Percentiles rank a stretch among this genome's conserved stretches.
phyloP scores from a whole-genome alignment of 2,888 invertebrate genomes.

The Hyposoter didymator region DNA sequence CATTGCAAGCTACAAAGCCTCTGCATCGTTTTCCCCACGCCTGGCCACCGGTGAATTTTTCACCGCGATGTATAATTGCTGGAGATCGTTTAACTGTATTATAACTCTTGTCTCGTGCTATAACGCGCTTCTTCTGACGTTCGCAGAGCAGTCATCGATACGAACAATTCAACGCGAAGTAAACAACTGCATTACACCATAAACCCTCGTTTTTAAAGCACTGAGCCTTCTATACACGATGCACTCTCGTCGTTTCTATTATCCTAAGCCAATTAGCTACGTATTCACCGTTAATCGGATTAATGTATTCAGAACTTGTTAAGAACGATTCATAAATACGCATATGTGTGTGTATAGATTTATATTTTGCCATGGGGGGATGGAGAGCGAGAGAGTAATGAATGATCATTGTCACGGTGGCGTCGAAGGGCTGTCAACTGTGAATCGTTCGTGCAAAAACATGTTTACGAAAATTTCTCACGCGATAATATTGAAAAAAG shows the following conservation, averaged over 20 bases:
- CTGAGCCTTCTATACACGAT: neutral
- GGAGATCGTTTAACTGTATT: conserved; percentile 63
- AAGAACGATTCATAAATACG: conserved; percentile 27
- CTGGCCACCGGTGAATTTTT: conserved; percentile 31
- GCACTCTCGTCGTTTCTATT: conserved; percentile 43
- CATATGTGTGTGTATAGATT: neutral
- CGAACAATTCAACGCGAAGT: conserved; percentile 54
- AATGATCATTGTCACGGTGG: conserved; percentile 55
- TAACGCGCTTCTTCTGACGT: conserved; percentile 27
- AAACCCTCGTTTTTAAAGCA: neutral
- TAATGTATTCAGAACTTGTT: conserved; percentile 54
- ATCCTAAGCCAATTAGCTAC: conserved; percentile 62
- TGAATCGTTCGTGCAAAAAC: neutral
- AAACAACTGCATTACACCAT: neutral
- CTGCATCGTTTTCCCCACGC: conserved; percentile 7
- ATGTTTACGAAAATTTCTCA: conserved; percentile 30
- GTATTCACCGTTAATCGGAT: conserved; percentile 64
- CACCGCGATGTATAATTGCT: conserved; percentile 57
- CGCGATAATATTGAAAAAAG: conserved; percentile 12
- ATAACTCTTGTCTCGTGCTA: conserved; percentile 40
- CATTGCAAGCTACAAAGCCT: conserved; percentile 50
- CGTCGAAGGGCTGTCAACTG: neutral
- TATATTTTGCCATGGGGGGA: neutral
- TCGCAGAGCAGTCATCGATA: conserved; percentile 53
- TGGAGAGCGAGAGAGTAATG: neutral